Conservation (phyloP, 1,140 invertebrate species). For the Dinoponera quadriceps region DNA sequence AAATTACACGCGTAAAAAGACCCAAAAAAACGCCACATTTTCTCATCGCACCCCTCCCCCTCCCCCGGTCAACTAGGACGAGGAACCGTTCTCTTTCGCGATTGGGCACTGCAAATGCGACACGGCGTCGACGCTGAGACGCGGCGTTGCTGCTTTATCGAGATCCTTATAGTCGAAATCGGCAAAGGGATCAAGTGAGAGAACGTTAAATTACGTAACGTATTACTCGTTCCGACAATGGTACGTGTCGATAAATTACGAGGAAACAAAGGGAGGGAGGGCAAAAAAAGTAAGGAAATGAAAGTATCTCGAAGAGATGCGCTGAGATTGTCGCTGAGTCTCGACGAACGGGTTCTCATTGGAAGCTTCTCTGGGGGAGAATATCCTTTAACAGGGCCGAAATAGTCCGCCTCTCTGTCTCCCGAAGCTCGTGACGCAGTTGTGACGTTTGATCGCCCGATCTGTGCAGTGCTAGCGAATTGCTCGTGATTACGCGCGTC, state of each 20-base stretch:
- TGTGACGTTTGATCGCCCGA: constrained; percentile 48
- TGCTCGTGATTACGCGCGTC: constrained; percentile 17
- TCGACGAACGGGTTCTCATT: constrained; percentile 39
- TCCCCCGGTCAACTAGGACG: background rate
- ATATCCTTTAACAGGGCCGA: constrained; percentile 29
- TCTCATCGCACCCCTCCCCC: no score
- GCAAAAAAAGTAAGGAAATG: background rate
- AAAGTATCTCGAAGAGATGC: background rate
- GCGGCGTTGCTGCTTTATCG: no score
- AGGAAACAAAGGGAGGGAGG: no score
- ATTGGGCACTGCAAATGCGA: background rate
- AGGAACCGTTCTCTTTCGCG: background rate
- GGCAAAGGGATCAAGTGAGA: no score
- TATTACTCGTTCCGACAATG: no score
- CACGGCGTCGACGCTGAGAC: no score
- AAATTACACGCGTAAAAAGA: constrained; percentile 14
- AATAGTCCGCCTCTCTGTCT: constrained; percentile 31
- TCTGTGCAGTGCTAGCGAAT: constrained; percentile 29
- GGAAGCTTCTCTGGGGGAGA: constrained; percentile 14
- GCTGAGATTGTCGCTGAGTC: constrained; percentile 10
- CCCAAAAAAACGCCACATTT: background rate
- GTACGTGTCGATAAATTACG: no score
- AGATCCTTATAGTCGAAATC: no score
- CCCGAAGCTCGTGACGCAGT: constrained; percentile 11
- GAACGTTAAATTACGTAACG: no score